phyloP scores from a whole-genome alignment of 2,113 vertebrate genomes.

The Phoenicopterus ruber region DNA sequence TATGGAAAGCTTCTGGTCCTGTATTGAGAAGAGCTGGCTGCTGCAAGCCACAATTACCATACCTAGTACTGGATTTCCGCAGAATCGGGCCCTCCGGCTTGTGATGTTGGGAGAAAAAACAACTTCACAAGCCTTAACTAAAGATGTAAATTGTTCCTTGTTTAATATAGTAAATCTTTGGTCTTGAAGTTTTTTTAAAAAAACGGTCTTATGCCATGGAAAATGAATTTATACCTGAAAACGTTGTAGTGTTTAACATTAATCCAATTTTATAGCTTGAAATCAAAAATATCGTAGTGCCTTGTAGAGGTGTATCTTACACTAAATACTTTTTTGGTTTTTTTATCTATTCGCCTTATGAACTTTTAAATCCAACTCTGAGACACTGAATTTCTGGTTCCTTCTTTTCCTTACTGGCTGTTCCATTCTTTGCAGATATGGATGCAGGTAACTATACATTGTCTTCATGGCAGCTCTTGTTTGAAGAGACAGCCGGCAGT shows the following conservation, averaged over 20 bases:
- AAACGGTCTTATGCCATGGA: background rate
- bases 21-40: background rate
- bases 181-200: background rate
- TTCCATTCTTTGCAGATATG: conserved; percentile 96
- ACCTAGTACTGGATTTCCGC: background rate
- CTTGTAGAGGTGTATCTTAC: background rate
- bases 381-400: conserved; percentile 86
- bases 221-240: background rate
- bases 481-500: conserved; percentile 62
- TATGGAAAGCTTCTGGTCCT: background rate
- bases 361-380: conserved; percentile 72
- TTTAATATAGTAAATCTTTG: background rate
- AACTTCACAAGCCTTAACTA: background rate
- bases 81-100: background rate
- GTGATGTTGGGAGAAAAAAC: background rate
- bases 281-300: background rate
- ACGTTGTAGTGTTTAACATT: background rate
- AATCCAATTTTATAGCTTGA: background rate
- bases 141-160: background rate
- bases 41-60: background rate
- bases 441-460: conserved; percentile 95
- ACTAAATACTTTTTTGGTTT: conserved; percentile 4
- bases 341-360: conserved; percentile 67
- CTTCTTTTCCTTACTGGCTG: conserved; percentile 85
- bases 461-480: conserved; percentile 72